Conservation (phyloP, 2,797 vertebrate genomes). For the Pantherophis alleghaniensis region DNA sequence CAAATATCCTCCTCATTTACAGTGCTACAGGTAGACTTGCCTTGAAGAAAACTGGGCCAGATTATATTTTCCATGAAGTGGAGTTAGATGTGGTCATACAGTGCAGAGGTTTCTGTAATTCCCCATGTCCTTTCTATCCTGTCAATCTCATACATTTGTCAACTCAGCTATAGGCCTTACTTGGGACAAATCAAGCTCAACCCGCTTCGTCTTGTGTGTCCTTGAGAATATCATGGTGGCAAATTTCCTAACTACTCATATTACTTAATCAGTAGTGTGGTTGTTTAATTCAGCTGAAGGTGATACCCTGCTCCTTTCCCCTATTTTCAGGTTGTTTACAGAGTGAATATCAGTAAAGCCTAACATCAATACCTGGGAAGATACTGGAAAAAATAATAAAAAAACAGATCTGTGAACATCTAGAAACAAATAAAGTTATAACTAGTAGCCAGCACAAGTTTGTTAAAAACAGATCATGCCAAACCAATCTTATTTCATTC, state of each 20-base stretch:
- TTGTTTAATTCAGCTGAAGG: fast-evolving
- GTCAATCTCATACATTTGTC: background rate
- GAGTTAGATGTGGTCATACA: background rate
- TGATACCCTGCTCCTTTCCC: background rate
- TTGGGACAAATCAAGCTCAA: background rate
- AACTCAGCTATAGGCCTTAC: background rate
- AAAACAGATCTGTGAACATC: background rate
- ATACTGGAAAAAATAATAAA: background rate
- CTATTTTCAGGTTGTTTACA: background rate
- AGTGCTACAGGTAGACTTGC: background rate
- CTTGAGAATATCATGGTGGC: background rate
- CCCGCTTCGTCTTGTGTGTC: background rate
- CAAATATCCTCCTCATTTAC: background rate
- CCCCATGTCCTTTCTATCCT: background rate
- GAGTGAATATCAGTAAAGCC: background rate
- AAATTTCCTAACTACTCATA: slow-evolving; percentile 15
- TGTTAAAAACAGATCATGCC: too few species aligned
- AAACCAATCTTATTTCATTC: too few species aligned
- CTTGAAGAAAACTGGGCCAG: background rate
- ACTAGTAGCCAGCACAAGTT: background rate
- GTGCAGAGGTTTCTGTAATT: background rate
- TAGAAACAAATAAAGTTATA: background rate
- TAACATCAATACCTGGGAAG: background rate
- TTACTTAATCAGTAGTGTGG: background rate
- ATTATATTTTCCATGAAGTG: background rate